Evolutionary conservation across 2,888 invertebrate genomes (phyloP).

Genomic region (Furcula furcula): DNA sequence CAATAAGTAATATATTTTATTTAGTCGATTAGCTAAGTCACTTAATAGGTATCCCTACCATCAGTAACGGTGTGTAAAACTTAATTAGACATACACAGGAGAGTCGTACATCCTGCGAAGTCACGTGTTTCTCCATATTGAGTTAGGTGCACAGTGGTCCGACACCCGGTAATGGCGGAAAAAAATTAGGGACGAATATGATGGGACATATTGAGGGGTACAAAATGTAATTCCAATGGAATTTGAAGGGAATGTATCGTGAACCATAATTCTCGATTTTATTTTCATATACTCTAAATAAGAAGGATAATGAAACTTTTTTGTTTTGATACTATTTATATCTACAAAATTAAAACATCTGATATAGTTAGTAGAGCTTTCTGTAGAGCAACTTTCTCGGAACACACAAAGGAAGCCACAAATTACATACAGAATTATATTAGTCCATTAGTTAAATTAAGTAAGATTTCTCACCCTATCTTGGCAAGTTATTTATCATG

Average conservation of each 20-base stretch:
- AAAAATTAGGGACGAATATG: slow-evolving; percentile 36
- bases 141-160: slow-evolving; percentile 40
- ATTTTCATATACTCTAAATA: no score
- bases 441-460: slow-evolving; percentile 78
- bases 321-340: no score
- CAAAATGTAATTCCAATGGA: slow-evolving; percentile 21
- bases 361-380: slow-evolving; percentile 44
- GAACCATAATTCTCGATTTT: no score
- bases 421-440: slow-evolving; percentile 50
- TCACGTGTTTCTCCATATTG: slow-evolving; percentile 60
- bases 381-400: slow-evolving; percentile 37
- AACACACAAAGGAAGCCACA: slow-evolving; percentile 38
- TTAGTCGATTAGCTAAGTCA: background rate
- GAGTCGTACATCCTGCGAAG: slow-evolving; percentile 53
- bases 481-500: slow-evolving; percentile 71
- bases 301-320: no score
- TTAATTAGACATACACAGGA: slow-evolving; percentile 49
- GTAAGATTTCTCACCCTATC: slow-evolving; percentile 72
- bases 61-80: slow-evolving; percentile 23
- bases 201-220: slow-evolving; percentile 37
- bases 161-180: slow-evolving; percentile 34
- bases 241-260: background rate
- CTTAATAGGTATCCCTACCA: background rate
- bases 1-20: no score
- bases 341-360: no score